Evolutionary conservation across 2,113 vertebrate species (phyloP).

Genomic region (Bubo blakistoni): DNA sequence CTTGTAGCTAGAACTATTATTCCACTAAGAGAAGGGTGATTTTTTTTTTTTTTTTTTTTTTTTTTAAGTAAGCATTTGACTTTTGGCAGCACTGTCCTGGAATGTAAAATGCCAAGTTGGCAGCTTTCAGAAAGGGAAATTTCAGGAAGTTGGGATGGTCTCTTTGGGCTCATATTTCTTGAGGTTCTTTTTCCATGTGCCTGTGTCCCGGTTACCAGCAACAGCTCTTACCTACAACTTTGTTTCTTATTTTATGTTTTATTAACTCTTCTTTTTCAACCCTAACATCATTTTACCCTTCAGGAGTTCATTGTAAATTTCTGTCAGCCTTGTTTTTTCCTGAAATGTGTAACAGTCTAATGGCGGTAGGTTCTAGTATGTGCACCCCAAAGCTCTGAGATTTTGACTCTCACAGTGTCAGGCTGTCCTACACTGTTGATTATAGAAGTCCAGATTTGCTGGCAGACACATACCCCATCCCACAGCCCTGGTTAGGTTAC

Average conservation of each 20-base stretch:
- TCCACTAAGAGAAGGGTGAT: neutral
- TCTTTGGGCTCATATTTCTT: slow-evolving; percentile 45
- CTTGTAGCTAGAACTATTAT: neutral
- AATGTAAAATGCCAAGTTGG: slow-evolving; percentile 54
- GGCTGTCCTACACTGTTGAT: neutral
- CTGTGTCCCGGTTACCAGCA: neutral
- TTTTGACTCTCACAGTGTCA: neutral
- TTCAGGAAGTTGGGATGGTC: slow-evolving; percentile 24
- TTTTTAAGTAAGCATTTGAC: neutral
- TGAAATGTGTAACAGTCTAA: neutral
- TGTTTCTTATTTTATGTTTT: neutral
- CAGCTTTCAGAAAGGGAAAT: slow-evolving; percentile 40
- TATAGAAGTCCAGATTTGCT: neutral
- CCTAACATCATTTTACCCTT: neutral
- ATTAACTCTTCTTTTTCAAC: neutral
- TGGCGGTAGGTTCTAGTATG: accelerated
- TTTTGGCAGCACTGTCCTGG: neutral
- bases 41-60: neutral
- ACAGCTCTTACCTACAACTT: slow-evolving; percentile 5
- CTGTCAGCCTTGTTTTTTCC: neutral
- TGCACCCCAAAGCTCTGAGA: neutral
- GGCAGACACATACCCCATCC: neutral
- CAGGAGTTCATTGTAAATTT: neutral
- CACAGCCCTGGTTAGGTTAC: neutral
- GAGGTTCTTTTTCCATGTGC: slow-evolving; percentile 18